Conservation (phyloP, 2,888 invertebrate species). For the Aplocera efformata region DNA sequence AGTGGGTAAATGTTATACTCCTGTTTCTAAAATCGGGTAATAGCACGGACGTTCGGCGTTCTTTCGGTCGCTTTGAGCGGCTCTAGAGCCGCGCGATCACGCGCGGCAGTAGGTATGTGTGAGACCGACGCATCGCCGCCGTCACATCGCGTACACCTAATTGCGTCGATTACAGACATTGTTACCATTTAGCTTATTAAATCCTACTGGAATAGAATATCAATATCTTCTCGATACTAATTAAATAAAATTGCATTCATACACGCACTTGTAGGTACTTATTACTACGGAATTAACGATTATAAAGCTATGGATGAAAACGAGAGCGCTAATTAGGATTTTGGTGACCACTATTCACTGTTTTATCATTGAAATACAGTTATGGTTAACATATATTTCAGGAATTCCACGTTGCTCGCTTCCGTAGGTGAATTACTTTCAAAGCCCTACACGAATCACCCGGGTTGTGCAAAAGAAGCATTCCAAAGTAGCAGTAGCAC, state of each 20-base stretch:
- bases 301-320: too few species aligned
- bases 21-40: too few species aligned
- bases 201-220: constrained; percentile 52
- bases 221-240: constrained; percentile 39
- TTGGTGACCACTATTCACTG: neutral
- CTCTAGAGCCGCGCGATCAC: constrained; percentile 35
- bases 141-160: constrained; percentile 46
- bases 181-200: constrained; percentile 46
- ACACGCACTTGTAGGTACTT: constrained; percentile 4
- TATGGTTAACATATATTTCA: too few species aligned
- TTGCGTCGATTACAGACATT: constrained; percentile 55
- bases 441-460: too few species aligned
- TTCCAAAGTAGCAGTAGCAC: too few species aligned
- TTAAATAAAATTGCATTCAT: constrained; percentile 17
- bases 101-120: constrained; percentile 29
- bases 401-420: too few species aligned
- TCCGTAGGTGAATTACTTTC: too few species aligned
- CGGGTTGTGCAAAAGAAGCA: too few species aligned
- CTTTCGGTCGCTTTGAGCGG: too few species aligned
- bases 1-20: too few species aligned
- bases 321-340: neutral
- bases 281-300: too few species aligned
- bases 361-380: neutral
- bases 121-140: constrained; percentile 36
- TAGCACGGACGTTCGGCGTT: too few species aligned